Percentiles rank a stretch among this genome's conserved stretches.
Conservation (phyloP, 2,113 vertebrate species). For the Anguilla japonica region DNA sequence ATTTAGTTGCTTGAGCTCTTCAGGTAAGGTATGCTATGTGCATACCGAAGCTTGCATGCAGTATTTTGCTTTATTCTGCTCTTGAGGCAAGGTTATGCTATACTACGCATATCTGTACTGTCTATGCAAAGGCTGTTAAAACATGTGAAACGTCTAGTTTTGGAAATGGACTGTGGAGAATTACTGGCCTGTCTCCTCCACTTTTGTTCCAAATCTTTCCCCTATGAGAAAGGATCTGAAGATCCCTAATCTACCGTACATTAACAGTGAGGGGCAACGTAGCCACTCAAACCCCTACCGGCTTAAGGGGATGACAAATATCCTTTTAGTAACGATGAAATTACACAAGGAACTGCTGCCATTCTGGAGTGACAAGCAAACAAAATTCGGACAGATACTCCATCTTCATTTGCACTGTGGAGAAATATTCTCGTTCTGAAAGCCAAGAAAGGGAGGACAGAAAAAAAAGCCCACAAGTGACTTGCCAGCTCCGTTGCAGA, state of each 20-base stretch:
- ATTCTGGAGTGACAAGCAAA: neutral
- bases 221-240: neutral
- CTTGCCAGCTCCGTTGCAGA: neutral
- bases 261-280: neutral
- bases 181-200: neutral
- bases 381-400: neutral
- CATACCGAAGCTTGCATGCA: neutral
- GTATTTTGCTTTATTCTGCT: neutral
- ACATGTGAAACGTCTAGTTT: neutral
- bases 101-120: neutral
- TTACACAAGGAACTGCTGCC: neutral
- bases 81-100: too few relatives aligned
- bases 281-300: neutral
- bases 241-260: slow-evolving; percentile 2
- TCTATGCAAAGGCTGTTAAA: neutral
- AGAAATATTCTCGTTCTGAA: neutral
- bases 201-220: neutral
- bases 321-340: neutral
- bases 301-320: neutral
- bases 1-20: neutral
- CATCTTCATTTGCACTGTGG: neutral
- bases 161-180: neutral
- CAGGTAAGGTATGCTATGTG: neutral
- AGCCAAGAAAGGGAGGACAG: neutral
- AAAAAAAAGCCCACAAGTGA: neutral